Base-by-base conservation (phyloP, 2,797 vertebrate genomes). In the Galaxias olidus region DNA sequence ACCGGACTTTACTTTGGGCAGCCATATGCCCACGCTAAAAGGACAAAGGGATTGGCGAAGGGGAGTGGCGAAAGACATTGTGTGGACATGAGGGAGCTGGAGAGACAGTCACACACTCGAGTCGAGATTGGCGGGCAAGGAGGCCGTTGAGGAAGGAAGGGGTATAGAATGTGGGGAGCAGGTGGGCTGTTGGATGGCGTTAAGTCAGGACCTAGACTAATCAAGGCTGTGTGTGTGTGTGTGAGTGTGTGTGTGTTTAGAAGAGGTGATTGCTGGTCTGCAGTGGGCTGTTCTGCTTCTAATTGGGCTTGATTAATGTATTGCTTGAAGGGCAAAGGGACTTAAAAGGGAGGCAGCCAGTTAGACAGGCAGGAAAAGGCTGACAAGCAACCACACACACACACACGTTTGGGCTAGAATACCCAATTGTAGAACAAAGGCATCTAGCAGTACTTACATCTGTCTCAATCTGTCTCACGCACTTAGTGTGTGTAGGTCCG, bases 71-170 rank as follows among this genome's bases (percentile, higher is more conserved):
- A 30, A 30, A 30, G 2, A 30, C 3, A 30, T 30, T 30, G 30
- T 30, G 30, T 30, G 30, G 30, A 30, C 30, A 30, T 3, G 30
- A 30, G 30, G 30, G 30, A 30, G 30, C 2, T 30, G 3, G 3
- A 30, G 30, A 30, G 30, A 76, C 68, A 10, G 51, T 43, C 53
- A 61, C 63, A 45, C 53, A 52, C 63, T 56, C 54, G 58, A 66
- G 15, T 43, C 40, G 13, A 30, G 30, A 2, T 30, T 30, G 10
- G 59, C 19, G 10, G 10, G 10, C 4, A 40, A 12, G 12, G 46
- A 41, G 14, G 49, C n/a, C n/a, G 49, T 44, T 0, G 46, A 63
- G 54, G 45, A 20, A 43, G 17, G 41, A 20, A 9, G 17, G 30
- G 30, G 6, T 2, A 30, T 3, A 30, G 30, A 30, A 30, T 30